Base-by-base conservation (phyloP, 2,888 invertebrate species). In the Clunio marinus region DNA sequence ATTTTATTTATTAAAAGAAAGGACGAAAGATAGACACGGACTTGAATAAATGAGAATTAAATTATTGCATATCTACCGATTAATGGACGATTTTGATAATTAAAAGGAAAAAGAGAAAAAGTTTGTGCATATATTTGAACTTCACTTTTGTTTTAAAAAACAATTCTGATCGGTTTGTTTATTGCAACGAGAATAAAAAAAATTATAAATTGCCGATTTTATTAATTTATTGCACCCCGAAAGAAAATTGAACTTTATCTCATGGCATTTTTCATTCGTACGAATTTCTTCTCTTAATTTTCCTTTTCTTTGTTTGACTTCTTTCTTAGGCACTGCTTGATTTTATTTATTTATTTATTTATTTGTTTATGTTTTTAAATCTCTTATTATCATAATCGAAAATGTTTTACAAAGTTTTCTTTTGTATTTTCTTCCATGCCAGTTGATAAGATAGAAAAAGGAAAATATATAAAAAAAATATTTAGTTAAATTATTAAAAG, bases 241-340 rank as follows among this genome's bases (percentile, higher is more conserved):
- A 51, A 51, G 51, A 51, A 51, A 51, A 17, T 41, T 51, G 51
- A 32, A 32, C 35, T 32, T n/a, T n/a, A n/a, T n/a, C 22, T 51
- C 51, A 51, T 51, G 51, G 51, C 51, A n/a, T 51, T 41, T 41
- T 41, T 15, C 35, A 32, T 13, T n/a, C 35, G 35, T 32, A 32
- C 69, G 25, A 13, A 69, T 58, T 68, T 46, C 32, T 70, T 27
- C 17, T 24, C 58, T 37, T 60, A 70, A 70, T 60, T 22, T 70
- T 24, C 17, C 35, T 32, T 51, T 24, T 24, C 35, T 13, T 13
- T 32, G 35, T 13, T 8, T 32, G 35, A 32, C 35, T 51, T 51
- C 17, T 65, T 65, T 20, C 24, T 27, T 46, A 37, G 41, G 37
- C 46, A 25, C 41, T 63, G 35, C 25, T 57, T 24, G 20, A 25